phyloP scores from a whole-genome alignment of 2,797 vertebrate genomes.

The Pitangus sulphuratus region DNA sequence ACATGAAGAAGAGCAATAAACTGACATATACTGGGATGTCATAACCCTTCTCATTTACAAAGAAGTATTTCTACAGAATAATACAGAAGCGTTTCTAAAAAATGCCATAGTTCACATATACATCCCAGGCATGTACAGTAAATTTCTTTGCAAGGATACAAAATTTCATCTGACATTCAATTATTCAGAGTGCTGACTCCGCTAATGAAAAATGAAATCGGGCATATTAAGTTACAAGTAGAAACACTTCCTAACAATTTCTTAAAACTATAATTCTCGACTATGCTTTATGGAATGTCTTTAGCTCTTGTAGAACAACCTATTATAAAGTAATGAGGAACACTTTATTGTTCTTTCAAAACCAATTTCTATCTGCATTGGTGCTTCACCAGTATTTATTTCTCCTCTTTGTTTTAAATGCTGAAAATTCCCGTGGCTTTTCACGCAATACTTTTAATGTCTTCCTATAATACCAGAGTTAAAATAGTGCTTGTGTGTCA shows the following conservation, averaged over 20 bases:
- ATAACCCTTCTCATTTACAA: neutral
- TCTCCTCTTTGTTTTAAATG: neutral
- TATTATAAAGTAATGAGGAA: neutral
- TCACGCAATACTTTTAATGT: neutral
- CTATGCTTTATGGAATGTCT: neutral
- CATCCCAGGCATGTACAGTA: neutral
- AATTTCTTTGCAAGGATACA: neutral
- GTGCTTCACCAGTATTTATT: neutral
- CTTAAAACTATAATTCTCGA: neutral
- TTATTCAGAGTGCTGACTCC: conserved; percentile 35
- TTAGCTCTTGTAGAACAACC: neutral
- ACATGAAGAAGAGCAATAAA: neutral
- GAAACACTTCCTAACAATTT: neutral
- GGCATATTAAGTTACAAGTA: neutral
- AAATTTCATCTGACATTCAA: conserved; percentile 9
- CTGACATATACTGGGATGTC: neutral
- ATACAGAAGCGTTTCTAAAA: neutral
- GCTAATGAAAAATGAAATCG: conserved; percentile 43
- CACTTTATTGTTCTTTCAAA: neutral
- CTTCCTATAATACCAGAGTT: neutral
- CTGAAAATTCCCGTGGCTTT: neutral
- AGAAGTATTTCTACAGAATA: neutral
- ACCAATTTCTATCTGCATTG: neutral
- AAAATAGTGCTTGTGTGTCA: neutral
- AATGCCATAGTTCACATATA: neutral